Conservation (phyloP, 1,140 invertebrate genomes). For the Drosophila subobscura region DNA sequence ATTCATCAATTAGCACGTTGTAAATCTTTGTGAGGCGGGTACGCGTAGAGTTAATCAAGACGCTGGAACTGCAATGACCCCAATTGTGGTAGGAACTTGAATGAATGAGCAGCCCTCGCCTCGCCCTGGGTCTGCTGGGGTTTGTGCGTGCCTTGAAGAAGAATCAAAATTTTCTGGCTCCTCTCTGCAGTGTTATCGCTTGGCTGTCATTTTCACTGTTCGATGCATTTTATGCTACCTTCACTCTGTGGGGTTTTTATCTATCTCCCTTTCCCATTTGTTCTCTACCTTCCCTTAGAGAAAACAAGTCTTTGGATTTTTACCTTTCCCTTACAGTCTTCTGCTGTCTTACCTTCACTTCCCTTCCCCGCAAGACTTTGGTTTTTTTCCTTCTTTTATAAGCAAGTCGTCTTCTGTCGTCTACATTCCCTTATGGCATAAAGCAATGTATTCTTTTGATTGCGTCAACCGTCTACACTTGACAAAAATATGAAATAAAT, state of each 20-base stretch:
- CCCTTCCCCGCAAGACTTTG: no score
- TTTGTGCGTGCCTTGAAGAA: not conserved
- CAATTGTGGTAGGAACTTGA: slow-evolving; percentile 17
- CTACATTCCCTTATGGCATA: not conserved
- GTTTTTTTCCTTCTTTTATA: not conserved
- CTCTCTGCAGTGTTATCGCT: slow-evolving; percentile 17
- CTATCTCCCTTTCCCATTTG: not conserved
- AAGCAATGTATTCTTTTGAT: slow-evolving; percentile 4
- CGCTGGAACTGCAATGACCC: slow-evolving; percentile 7
- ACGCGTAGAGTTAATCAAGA: no score
- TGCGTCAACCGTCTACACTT: slow-evolving; percentile 5
- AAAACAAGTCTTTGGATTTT: not conserved
- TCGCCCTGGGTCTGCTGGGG: not conserved
- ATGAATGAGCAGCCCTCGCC: slow-evolving; percentile 5
- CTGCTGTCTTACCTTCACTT: no score
- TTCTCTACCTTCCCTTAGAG: not conserved
- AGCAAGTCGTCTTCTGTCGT: no score
- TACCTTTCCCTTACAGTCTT: not conserved
- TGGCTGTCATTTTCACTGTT: slow-evolving; percentile 34
- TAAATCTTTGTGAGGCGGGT: not conserved
- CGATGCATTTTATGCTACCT: slow-evolving; percentile 28
- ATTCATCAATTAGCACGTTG: slow-evolving; percentile 50
- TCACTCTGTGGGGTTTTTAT: slow-evolving; percentile 24
- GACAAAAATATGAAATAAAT: no score
- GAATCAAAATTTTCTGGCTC: slow-evolving; percentile 17